Percentiles rank a stretch among this genome's conserved stretches.
These are phyloP conservation scores for Caenorhabditis inopinata DNA, from an alignment of 1,140 invertebrate species.

Conservation along the genomic window DNA sequence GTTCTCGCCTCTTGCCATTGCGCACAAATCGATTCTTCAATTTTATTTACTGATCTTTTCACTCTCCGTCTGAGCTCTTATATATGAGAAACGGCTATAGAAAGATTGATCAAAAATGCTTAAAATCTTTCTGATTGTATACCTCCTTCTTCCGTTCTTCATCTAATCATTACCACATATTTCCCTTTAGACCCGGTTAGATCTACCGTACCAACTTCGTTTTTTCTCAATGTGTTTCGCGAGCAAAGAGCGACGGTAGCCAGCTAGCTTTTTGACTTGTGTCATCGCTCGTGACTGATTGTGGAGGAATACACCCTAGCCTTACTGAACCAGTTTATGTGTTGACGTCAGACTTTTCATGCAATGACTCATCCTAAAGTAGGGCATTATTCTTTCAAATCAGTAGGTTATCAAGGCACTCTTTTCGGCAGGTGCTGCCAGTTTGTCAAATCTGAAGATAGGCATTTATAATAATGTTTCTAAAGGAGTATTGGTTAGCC, in stretches of 20 bases:
- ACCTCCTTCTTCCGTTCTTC: too few relatives aligned
- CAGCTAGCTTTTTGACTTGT: not conserved
- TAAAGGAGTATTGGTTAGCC: too few relatives aligned
- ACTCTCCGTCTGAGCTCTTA: conserved; percentile 14
- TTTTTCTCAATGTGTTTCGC: not conserved
- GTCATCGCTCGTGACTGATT: not conserved
- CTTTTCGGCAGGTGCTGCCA: not conserved
- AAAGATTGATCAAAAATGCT: too few relatives aligned
- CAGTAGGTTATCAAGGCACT: not conserved
- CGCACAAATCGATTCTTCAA: conserved; percentile 21
- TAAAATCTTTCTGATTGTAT: too few relatives aligned
- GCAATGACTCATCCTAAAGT: conserved; percentile 5
- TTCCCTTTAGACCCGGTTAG: too few relatives aligned
- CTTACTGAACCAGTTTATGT: conserved; percentile 6
- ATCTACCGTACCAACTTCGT: too few relatives aligned
- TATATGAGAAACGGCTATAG: not conserved
- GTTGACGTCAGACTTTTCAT: conserved; percentile 5
- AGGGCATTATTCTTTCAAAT: not conserved
- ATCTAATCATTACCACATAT: too few relatives aligned
- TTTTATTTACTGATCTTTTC: conserved; percentile 32
- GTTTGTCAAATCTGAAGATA: too few relatives aligned
- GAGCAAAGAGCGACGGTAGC: conserved; percentile 23
- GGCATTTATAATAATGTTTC: too few relatives aligned
- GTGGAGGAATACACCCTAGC: not conserved
- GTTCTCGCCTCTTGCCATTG: conserved; percentile 3